Evolutionary conservation across 2,113 vertebrate species (phyloP).

Genomic region (Salminus brasiliensis): DNA sequence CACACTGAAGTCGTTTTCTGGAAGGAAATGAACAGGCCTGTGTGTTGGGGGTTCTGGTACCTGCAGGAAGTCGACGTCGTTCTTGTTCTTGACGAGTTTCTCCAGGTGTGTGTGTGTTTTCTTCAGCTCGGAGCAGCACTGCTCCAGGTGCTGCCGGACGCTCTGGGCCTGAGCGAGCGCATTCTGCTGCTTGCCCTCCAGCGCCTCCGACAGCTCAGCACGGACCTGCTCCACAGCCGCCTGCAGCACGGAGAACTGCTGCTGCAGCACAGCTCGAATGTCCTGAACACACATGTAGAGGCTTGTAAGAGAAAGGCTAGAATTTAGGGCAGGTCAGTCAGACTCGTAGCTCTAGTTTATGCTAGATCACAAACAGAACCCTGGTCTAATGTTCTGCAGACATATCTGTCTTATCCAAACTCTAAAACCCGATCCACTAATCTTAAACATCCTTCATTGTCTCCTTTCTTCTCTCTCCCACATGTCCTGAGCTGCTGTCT

Average conservation of each 20-base stretch:
- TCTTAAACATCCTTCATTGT: no score
- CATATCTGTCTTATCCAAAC: no score
- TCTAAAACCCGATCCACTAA: no score
- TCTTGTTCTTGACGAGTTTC: conserved; percentile 73
- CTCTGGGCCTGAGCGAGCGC: conserved; percentile 77
- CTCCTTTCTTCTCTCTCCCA: no score
- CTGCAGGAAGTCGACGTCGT: conserved; percentile 81
- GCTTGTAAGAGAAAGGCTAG: background rate
- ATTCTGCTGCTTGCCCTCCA: conserved; percentile 79
- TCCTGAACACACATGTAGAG: conserved; percentile 68
- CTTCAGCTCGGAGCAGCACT: conserved; percentile 72
- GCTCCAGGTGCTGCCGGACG: conserved; percentile 79
- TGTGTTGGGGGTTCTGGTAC: conserved; percentile 52
- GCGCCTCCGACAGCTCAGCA: conserved; percentile 72
- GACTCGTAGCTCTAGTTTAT: no score
- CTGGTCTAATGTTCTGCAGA: no score
- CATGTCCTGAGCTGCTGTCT: no score
- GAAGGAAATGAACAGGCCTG: no score
- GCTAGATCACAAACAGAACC: no score
- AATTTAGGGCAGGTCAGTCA: background rate
- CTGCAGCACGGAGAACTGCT: conserved; percentile 78
- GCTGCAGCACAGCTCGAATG: conserved; percentile 72
- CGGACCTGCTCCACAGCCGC: conserved; percentile 74
- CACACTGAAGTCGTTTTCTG: no score
- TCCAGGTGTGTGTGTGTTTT: conserved; percentile 75